Evolutionary conservation across 2,113 vertebrate genomes (phyloP).

Genomic region (Oncorhynchus tshawytscha): DNA sequence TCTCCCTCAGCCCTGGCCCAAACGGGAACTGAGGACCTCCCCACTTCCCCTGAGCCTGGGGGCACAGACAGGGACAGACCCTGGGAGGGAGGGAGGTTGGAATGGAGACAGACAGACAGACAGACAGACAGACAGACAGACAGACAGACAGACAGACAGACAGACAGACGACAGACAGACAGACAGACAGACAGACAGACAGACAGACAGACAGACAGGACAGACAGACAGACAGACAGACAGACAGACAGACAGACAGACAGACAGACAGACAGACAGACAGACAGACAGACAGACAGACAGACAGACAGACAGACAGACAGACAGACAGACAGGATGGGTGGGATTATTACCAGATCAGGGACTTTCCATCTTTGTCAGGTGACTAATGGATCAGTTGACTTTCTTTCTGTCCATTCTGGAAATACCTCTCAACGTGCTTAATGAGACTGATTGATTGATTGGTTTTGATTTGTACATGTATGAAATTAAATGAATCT

Average conservation of each 20-base stretch:
- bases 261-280: constrained; percentile 35
- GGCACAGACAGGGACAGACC: constrained; percentile 49
- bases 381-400: constrained; percentile 46
- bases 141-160: too few relatives aligned
- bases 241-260: neutral
- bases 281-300: too few relatives aligned
- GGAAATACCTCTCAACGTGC: constrained; percentile 34
- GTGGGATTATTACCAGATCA: constrained; percentile 55
- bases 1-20: constrained; percentile 62
- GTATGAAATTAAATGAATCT: constrained; percentile 51
- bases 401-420: constrained; percentile 55
- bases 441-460: constrained; percentile 44
- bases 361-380: constrained; percentile 74
- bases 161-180: too few relatives aligned
- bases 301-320: too few relatives aligned
- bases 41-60: constrained; percentile 68
- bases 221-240: constrained; percentile 31
- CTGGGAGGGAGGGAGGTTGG: too few relatives aligned
- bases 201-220: neutral
- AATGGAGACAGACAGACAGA: too few relatives aligned
- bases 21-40: constrained; percentile 66
- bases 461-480: constrained; percentile 28
- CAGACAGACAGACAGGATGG: constrained; percentile 1
- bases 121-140: too few relatives aligned
- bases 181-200: constrained; percentile 23